Evolutionary conservation across 2,113 vertebrate species (phyloP).

Genomic region (Hystrix brachyura): DNA sequence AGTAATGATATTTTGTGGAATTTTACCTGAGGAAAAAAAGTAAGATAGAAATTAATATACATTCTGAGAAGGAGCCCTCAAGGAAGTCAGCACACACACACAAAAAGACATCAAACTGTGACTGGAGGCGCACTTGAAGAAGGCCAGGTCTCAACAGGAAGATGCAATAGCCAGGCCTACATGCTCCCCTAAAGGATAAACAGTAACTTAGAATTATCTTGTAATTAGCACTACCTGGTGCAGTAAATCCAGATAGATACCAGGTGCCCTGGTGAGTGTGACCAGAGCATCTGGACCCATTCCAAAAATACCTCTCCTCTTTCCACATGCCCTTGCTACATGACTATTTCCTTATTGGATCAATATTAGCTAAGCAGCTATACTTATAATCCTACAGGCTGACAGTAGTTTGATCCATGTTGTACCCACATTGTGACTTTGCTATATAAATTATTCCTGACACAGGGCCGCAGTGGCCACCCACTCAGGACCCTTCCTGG

Average conservation of each 20-base stretch:
- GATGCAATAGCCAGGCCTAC: background rate
- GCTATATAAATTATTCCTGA: background rate
- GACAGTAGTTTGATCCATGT: background rate
- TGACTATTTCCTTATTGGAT: background rate
- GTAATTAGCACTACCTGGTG: background rate
- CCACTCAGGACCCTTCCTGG: background rate
- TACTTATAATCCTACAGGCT: background rate
- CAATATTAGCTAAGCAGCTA: background rate
- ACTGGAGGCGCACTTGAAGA: background rate
- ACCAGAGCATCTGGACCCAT: background rate
- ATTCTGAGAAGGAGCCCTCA: background rate
- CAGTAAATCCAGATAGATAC: background rate
- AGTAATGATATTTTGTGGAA: background rate
- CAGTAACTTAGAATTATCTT: background rate
- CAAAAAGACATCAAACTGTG: background rate
- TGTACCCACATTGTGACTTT: background rate
- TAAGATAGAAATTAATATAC: background rate
- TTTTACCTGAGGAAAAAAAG: background rate
- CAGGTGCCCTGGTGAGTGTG: background rate
- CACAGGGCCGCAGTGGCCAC: background rate
- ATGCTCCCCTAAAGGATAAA: background rate
- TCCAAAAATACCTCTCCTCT: background rate
- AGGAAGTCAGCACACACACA: background rate
- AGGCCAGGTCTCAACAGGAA: background rate
- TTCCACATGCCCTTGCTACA: background rate